Evolutionary conservation across 1,140 invertebrate genomes (phyloP).

Genomic region (Leptinotarsa texana): DNA sequence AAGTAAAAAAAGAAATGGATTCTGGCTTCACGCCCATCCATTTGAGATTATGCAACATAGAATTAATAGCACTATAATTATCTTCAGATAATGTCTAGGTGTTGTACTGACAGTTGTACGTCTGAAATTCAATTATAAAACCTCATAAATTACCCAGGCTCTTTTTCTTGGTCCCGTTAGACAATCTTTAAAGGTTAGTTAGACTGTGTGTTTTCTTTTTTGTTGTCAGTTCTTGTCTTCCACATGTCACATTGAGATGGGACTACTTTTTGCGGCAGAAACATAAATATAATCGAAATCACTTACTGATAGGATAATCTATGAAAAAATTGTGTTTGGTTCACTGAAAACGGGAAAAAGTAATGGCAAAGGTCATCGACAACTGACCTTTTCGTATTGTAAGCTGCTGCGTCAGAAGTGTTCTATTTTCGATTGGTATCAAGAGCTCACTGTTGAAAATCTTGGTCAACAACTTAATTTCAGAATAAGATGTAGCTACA

Average conservation of each 20-base stretch:
- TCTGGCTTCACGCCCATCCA: slow-evolving; percentile 8
- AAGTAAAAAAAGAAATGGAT: slow-evolving; percentile 20
- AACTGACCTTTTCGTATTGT: background rate
- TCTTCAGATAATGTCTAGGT: slow-evolving; percentile 41
- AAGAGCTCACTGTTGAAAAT: background rate
- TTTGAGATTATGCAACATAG: slow-evolving; percentile 7
- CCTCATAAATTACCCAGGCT: background rate
- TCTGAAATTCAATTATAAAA: slow-evolving; percentile 20
- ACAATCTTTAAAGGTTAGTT: slow-evolving; percentile 12
- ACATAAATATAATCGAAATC: too few relatives aligned
- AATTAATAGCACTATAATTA: slow-evolving; percentile 41
- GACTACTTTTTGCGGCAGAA: too few relatives aligned
- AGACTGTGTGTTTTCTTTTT: background rate
- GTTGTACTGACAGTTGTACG: slow-evolving; percentile 36
- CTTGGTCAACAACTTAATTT: background rate
- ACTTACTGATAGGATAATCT: too few relatives aligned
- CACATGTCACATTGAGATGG: background rate
- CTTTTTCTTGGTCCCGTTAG: background rate
- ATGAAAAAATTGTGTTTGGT: background rate
- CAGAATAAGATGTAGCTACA: too few relatives aligned
- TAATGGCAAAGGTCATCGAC: background rate
- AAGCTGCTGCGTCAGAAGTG: background rate
- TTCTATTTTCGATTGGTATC: background rate
- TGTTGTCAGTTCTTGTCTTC: background rate
- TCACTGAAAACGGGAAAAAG: background rate